These are phyloP conservation scores for Allolobophora icterica DNA, from an alignment of 2,888 invertebrate genomes.

Conservation along the genomic window DNA sequence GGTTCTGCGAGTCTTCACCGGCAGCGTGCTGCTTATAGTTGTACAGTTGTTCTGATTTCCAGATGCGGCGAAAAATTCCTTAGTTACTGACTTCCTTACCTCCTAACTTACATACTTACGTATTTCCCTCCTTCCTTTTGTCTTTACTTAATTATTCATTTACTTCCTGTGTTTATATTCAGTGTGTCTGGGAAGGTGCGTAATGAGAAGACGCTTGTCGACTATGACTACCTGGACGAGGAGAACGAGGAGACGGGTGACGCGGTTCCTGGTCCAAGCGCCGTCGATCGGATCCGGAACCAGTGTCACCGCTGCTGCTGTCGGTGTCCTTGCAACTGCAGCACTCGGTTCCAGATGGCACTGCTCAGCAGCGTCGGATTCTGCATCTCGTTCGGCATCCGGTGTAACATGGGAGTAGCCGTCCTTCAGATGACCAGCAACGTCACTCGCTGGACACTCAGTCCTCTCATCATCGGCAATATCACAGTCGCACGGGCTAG, in stretches of 20 bases:
- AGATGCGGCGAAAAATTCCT: too few relatives aligned
- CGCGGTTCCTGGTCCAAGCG: slow-evolving; percentile 12
- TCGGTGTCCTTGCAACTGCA: slow-evolving; percentile 43
- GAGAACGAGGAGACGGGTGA: slow-evolving; percentile 48
- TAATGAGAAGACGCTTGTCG: slow-evolving; percentile 58
- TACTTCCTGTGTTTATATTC: not conserved
- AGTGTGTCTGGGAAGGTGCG: not conserved
- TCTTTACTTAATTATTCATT: too few relatives aligned
- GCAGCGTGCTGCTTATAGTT: too few relatives aligned
- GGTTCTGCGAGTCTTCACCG: too few relatives aligned
- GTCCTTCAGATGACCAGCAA: slow-evolving; percentile 76
- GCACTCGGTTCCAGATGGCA: slow-evolving; percentile 64
- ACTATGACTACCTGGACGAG: slow-evolving; percentile 62
- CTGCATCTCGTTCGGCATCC: slow-evolving; percentile 78
- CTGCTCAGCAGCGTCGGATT: slow-evolving; percentile 67
- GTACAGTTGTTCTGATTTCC: too few relatives aligned
- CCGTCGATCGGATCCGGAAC: not conserved
- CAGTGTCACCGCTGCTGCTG: slow-evolving; percentile 21
- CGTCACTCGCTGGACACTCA: slow-evolving; percentile 42
- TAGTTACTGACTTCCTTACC: too few relatives aligned
- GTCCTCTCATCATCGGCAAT: not conserved
- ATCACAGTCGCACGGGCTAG: slow-evolving; percentile 4
- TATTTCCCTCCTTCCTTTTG: too few relatives aligned
- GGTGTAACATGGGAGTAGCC: slow-evolving; percentile 98
- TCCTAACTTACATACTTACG: too few relatives aligned